Evolutionary conservation across 2,797 vertebrate genomes (phyloP).

Genomic region (Hypotaenidia okinawae): DNA sequence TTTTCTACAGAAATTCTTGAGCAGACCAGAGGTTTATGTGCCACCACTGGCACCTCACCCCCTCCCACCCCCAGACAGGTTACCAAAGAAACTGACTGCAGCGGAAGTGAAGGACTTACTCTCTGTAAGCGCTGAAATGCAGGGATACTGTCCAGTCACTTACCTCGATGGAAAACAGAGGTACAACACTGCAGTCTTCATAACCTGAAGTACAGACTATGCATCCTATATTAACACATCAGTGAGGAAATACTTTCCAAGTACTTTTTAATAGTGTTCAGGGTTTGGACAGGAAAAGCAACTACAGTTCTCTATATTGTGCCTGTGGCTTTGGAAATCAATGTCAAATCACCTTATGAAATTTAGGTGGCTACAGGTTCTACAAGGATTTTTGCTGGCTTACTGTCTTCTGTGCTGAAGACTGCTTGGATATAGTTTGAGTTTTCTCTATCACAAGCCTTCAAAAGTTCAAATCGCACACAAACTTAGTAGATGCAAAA

Average conservation of each 20-base stretch:
- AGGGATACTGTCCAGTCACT: slow-evolving; percentile 93
- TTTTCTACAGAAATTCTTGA: slow-evolving; percentile 85
- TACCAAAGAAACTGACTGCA: slow-evolving; percentile 84
- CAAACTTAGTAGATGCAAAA: not conserved
- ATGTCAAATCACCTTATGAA: not conserved
- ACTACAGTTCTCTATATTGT: not conserved
- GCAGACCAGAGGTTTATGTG: slow-evolving; percentile 86
- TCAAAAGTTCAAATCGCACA: not conserved
- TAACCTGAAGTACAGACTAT: not conserved
- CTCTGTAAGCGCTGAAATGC: slow-evolving; percentile 87
- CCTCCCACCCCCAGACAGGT: slow-evolving; percentile 81
- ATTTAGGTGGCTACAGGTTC: not conserved
- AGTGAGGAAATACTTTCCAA: not conserved
- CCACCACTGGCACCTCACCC: slow-evolving; percentile 80
- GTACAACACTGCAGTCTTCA: slow-evolving; percentile 66
- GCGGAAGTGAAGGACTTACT: slow-evolving; percentile 85
- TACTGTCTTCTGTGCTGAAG: not conserved
- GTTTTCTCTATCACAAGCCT: not conserved
- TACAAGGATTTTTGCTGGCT: not conserved
- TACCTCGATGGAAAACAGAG: slow-evolving; percentile 90
- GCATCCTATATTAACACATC: not conserved
- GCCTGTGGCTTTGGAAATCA: not conserved
- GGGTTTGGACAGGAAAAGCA: not conserved
- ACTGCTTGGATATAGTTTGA: not conserved
- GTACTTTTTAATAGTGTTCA: not conserved